These are phyloP conservation scores for Zalophus californianus DNA, from an alignment of 2,797 vertebrate species.

Conservation along the genomic window DNA sequence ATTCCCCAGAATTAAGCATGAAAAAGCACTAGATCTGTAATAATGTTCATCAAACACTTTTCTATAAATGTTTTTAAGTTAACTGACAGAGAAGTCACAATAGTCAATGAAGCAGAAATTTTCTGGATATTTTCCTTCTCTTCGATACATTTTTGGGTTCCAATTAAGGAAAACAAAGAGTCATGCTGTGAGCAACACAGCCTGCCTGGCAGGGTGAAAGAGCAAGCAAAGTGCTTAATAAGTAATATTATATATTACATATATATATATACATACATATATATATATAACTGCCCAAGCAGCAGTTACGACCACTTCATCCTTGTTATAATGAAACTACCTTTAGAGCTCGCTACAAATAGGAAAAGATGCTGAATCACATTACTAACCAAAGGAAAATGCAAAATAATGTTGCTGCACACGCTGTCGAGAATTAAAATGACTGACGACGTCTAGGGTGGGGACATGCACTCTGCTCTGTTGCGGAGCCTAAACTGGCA, in stretches of 20 bases:
- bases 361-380: neutral
- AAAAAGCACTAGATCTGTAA: constrained; percentile 48
- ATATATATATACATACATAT: too few relatives aligned
- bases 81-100: neutral
- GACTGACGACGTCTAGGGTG: neutral
- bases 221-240: neutral
- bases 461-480: neutral
- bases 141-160: constrained; percentile 39
- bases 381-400: constrained; percentile 17
- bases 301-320: neutral
- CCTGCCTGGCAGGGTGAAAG: neutral
- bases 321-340: neutral
- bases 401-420: neutral
- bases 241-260: neutral
- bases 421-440: neutral
- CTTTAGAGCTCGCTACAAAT: neutral
- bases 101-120: neutral
- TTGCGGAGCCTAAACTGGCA: neutral
- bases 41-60: constrained; percentile 24
- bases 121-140: constrained; percentile 5
- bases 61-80: constrained; percentile 21
- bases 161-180: constrained; percentile 31
- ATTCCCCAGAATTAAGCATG: constrained; percentile 17
- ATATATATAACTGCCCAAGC: neutral
- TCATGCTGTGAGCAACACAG: neutral